phyloP scores from a whole-genome alignment of 2,113 vertebrate species.

The Oxyruncus cristatus region DNA sequence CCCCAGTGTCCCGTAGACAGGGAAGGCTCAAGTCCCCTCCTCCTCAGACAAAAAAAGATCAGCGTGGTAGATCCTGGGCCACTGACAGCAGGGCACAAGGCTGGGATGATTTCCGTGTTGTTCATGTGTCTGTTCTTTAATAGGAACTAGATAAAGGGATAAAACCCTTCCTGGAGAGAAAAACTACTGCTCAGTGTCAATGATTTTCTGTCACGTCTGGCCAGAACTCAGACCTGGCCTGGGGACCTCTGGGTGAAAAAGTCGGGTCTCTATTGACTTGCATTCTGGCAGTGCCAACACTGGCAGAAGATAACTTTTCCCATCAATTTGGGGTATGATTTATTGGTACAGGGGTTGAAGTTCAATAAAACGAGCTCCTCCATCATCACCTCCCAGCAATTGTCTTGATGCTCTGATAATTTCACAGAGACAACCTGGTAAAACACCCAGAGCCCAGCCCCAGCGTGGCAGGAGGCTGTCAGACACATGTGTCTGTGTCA shows the following conservation, averaged over 20 bases:
- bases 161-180: neutral
- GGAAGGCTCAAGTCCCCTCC: neutral
- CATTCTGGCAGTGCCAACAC: neutral
- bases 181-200: neutral
- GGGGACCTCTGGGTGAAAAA: neutral
- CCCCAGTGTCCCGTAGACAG: neutral
- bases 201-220: constrained; percentile 39
- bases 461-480: neutral
- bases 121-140: neutral
- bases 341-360: neutral
- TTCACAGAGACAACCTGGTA: neutral
- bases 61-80: neutral
- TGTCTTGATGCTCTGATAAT: neutral
- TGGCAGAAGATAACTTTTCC: neutral
- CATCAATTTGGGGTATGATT: neutral
- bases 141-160: neutral
- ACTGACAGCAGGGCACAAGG: neutral
- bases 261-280: neutral
- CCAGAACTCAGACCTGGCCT: neutral
- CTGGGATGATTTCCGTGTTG: neutral
- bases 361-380: neutral
- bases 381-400: neutral
- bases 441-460: neutral
- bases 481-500: neutral
- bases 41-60: neutral